Percentiles rank a stretch among this genome's conserved stretches.
Evolutionary conservation across 1,140 invertebrate genomes (phyloP).

Genomic region (Acromyrmex charruanus): DNA sequence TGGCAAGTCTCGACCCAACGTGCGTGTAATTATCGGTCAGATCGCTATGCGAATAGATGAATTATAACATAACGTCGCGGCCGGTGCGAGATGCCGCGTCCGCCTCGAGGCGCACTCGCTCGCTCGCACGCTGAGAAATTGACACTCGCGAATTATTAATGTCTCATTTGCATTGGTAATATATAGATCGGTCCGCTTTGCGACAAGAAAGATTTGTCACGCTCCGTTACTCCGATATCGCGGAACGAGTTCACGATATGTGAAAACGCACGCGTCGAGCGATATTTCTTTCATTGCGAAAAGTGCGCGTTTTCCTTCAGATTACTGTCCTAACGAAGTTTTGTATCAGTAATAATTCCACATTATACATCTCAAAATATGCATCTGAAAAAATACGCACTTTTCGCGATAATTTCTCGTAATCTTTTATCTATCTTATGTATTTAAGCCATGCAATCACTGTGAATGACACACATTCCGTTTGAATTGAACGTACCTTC

Average conservation of each 20-base stretch:
- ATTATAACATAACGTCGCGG: constrained; percentile 69
- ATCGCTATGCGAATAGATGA: constrained; percentile 76
- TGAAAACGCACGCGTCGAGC: not conserved
- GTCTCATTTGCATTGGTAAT: constrained; percentile 74
- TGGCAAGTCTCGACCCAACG: constrained; percentile 50
- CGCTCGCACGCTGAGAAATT: constrained; percentile 60
- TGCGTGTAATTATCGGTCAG: constrained; percentile 74
- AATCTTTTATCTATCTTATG: no score
- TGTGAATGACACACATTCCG: no score
- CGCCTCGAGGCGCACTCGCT: constrained; percentile 64
- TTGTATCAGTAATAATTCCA: not conserved
- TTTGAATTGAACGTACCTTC: no score
- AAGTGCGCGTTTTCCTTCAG: not conserved
- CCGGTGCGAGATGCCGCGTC: constrained; percentile 54
- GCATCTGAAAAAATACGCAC: no score
- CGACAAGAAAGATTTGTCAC: constrained; percentile 16
- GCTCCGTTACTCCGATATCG: not conserved
- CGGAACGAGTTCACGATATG: not conserved
- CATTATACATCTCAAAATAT: no score
- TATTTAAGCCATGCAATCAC: no score
- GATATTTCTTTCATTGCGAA: not conserved
- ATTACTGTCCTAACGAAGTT: not conserved
- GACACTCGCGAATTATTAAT: constrained; percentile 75
- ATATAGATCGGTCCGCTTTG: constrained; percentile 68
- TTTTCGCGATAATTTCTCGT: no score